phyloP scores from a whole-genome alignment of 2,888 invertebrate species.

The Strigamia maritima region DNA sequence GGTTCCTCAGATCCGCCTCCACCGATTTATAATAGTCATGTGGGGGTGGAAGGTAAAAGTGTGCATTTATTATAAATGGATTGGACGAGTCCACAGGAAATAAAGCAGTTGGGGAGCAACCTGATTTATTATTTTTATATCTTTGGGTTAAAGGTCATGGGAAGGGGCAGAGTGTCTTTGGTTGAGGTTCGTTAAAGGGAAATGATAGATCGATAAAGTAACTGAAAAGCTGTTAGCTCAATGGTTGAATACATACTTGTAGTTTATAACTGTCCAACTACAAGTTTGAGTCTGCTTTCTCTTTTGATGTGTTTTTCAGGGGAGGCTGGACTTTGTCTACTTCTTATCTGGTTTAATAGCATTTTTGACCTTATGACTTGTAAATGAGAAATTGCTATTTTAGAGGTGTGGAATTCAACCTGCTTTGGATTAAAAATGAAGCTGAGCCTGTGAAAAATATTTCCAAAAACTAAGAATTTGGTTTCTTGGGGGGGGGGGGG shows the following conservation, averaged over 20 bases:
- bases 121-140: neutral
- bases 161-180: slow-evolving; percentile 18
- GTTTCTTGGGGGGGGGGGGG: neutral
- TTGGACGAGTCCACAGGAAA: neutral
- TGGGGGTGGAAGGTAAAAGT: slow-evolving; percentile 26
- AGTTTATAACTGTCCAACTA: too few relatives aligned
- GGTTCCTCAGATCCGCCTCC: slow-evolving; percentile 18
- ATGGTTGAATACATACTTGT: neutral
- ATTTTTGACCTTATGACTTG: neutral
- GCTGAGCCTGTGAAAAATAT: too few relatives aligned
- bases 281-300: too few relatives aligned
- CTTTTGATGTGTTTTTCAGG: too few relatives aligned
- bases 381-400: neutral
- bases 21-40: neutral
- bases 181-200: neutral
- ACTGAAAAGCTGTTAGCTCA: neutral
- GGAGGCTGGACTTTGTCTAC: neutral
- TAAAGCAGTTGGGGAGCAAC: neutral
- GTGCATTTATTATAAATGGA: neutral
- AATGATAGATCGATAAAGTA: neutral
- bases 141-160: slow-evolving; percentile 13
- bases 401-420: neutral
- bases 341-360: neutral
- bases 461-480: neutral
- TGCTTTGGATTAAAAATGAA: neutral